phyloP scores from a whole-genome alignment of 2,113 vertebrate species.

The Syngnathoides biaculeatus region DNA sequence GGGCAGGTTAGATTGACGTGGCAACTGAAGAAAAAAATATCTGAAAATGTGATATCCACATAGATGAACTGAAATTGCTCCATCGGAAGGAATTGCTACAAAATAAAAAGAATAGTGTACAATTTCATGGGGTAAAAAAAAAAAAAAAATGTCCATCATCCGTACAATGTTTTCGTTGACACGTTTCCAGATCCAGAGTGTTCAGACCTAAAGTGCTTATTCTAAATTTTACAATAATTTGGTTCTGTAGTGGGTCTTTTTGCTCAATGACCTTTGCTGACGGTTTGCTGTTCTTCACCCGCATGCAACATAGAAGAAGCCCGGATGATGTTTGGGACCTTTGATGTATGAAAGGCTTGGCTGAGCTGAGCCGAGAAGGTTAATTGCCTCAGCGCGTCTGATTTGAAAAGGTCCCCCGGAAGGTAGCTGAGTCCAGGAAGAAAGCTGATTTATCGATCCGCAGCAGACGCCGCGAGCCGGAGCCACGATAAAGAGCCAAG shows the following conservation, averaged over 20 bases:
- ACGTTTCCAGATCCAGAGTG: not conserved
- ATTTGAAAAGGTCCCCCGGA: conserved; percentile 36
- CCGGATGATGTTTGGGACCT: not conserved
- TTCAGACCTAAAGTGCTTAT: not conserved
- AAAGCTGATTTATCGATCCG: conserved; percentile 41
- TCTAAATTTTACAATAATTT: not conserved
- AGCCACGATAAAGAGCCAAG: conserved; percentile 19
- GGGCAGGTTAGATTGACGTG: no score
- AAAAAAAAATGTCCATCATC: no score
- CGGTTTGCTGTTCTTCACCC: conserved; percentile 14
- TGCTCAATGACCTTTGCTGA: conserved; percentile 5
- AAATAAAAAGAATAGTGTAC: not conserved
- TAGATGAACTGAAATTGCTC: no score
- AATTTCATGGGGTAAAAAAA: no score
- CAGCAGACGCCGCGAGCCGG: no score
- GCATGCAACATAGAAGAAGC: conserved; percentile 10
- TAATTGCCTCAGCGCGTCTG: conserved; percentile 40
- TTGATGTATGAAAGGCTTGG: conserved; percentile 17
- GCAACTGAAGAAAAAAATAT: no score
- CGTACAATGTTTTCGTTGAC: not conserved
- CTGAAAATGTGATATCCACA: no score
- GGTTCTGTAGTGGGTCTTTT: not conserved
- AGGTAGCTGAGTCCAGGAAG: conserved; percentile 30
- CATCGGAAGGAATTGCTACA: not conserved
- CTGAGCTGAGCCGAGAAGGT: conserved; percentile 39